Evolutionary conservation across 2,797 vertebrate species (phyloP), one percentile per base, ranked within the genome.

Genomic region (Leucoraja ocellata): DNA sequence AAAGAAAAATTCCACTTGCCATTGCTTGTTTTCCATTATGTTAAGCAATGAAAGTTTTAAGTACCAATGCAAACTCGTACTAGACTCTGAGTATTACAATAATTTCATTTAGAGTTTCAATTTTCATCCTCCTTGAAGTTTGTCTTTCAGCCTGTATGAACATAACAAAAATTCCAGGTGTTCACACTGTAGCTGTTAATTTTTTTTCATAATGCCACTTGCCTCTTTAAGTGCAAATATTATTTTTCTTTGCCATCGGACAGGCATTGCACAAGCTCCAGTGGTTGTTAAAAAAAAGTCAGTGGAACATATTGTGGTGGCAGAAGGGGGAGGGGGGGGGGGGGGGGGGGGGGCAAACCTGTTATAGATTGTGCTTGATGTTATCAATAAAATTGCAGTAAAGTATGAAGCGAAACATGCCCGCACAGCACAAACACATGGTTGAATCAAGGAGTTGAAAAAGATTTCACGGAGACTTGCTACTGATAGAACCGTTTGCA

Each of bases 401-500:
- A 76, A 92, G 58, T 58, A 74, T 76, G 73, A 76, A 74, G 25
- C 11, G 10, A 76, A 92, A 54, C 90, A 92, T 68, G 90, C n/a
- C 90, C 6, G 13, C 65, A 18, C 68, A 58, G 16, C 32, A 58
- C 71, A 92, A 76, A 73, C 90, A 54, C 71, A 54, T 54, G 68
- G 71, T 39, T 28, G 23, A 91, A 74, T 91, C 63, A 91, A 90
- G 84, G 63, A 90, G 32, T 16, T 71, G 65, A 91, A 91, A 54
- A 54, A 54, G 18, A 76, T 54, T 76, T 39, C 90, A 92, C 1
- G 23, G 90, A 92, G 10, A 68, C 39, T n/a, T 74, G 90, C 39
- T 36, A 92, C 71, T 92, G 90, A 92, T 92, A 76, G 90, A 92
- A 73, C 36, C 4, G n/a, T 18, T 92, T n/a, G 73, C 68, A 7